phyloP scores from a whole-genome alignment of 2,797 vertebrate species.

The Acanthornis magna region DNA sequence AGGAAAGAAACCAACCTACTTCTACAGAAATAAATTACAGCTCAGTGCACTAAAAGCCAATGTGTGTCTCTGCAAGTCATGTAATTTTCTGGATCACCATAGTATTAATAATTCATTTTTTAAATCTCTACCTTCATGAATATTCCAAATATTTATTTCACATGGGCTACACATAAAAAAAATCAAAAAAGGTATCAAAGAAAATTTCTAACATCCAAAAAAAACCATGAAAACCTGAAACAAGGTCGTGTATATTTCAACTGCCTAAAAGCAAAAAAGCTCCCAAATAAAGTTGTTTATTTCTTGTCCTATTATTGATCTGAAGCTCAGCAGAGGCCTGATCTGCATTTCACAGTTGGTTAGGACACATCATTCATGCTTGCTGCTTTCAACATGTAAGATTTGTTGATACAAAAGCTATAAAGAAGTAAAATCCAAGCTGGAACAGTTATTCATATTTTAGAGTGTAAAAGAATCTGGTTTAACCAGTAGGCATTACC shows the following conservation, averaged over 20 bases:
- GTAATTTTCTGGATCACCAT: background rate
- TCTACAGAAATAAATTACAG: background rate
- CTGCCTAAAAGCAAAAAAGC: background rate
- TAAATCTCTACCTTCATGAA: background rate
- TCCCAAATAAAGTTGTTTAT: background rate
- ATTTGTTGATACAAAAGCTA: background rate
- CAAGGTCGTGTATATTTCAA: background rate
- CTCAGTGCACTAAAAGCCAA: background rate
- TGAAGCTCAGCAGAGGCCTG: background rate
- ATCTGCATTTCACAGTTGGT: background rate
- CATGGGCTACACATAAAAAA: background rate
- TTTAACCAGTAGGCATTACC: background rate
- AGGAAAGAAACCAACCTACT: background rate
- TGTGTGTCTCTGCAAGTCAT: background rate
- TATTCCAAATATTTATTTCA: background rate
- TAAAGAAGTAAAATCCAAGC: background rate
- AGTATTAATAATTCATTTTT: background rate
- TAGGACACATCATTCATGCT: background rate
- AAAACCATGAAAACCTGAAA: background rate
- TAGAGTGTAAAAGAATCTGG: background rate
- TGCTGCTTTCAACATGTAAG: background rate
- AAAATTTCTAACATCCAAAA: background rate
- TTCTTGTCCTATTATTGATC: background rate
- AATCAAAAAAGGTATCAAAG: background rate
- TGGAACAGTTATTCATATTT: background rate